Base-by-base conservation (phyloP, 2,113 vertebrate genomes). In the Rhinopomastus cyanomelas region DNA sequence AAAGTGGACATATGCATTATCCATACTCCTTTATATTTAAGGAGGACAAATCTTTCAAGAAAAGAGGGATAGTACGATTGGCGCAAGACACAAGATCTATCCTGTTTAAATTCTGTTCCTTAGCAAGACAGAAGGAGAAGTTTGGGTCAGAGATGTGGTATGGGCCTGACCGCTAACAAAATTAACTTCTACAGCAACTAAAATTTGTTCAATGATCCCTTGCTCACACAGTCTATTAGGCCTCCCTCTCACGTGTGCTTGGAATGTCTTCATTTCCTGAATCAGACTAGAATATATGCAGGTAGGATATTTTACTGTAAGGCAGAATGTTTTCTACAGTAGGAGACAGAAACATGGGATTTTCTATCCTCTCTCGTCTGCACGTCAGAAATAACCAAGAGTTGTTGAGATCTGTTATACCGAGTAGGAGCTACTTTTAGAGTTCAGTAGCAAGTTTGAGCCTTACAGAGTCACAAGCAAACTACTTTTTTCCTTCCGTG, bases 41-140 rank as follows among this genome's bases (percentile, higher is more conserved):
- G 90, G 89, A 95, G 81, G 91, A 95, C 91, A 97, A 92, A 95
- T 73, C 52, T 93, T 96, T 90, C 84, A 93, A 87, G 92, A 96
- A 96, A 95, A 97, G 90, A 93, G 80, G 73, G 88, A 88, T 72
- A 93, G 81, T 92, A 83, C 60, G 94, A 96, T 71, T 95, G 88
- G 92, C 93, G 83, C 8, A 90, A 81, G 71, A 93, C 42, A 80
- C 11, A 92, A 87, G 92, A 91, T 73, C 85, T 91, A 87, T 66
- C 81, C 27, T 18, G 8, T 80, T 81, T 84, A 78, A 94, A 71
- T 66, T 83, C 67, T 61, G 27, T 64, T 93, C 62, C 78, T 90
- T 73, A 80, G 78, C 74, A 87, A 88, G 67, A 81, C 3, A 23
- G 67, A 91, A 85, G 51, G 56, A 94, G 59, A 91, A 36, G 90